Conservation (phyloP, 2,888 invertebrate species). For the Deroplatys truncata region DNA sequence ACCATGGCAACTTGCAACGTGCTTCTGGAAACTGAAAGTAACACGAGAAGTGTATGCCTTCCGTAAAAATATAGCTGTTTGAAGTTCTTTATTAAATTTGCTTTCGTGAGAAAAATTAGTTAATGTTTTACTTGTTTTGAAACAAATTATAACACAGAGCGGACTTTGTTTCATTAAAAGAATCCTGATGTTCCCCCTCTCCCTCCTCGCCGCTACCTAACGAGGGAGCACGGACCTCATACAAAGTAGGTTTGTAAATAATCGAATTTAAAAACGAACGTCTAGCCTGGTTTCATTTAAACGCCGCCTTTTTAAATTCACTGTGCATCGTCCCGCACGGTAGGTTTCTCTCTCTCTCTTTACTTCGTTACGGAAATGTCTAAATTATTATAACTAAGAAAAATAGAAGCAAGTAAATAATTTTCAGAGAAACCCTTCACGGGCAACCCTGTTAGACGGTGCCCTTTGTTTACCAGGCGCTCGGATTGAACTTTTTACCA, state of each 20-base stretch:
- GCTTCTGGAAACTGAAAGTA: not conserved
- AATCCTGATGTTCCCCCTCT: slow-evolving; percentile 13
- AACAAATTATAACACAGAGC: slow-evolving; percentile 23
- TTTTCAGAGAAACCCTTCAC: not conserved
- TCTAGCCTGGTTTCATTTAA: slow-evolving; percentile 12
- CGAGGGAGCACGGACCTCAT: slow-evolving; percentile 14
- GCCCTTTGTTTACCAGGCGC: not conserved
- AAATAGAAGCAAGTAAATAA: slow-evolving; percentile 9
- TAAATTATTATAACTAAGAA: slow-evolving; percentile 15
- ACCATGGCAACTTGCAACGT: not conserved
- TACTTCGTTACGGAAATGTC: slow-evolving; percentile 1
- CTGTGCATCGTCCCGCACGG: not conserved
- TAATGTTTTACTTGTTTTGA: slow-evolving; percentile 28
- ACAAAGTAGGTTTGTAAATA: slow-evolving; percentile 16
- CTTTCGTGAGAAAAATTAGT: slow-evolving; percentile 26
- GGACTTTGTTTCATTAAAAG: slow-evolving; percentile 30
- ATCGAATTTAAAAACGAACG: slow-evolving; percentile 19
- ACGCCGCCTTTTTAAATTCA: slow-evolving; percentile 10
- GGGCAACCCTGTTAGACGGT: not conserved
- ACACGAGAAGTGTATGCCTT: not conserved
- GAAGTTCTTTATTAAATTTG: slow-evolving; percentile 27
- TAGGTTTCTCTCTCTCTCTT: not conserved
- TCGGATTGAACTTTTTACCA: not conserved
- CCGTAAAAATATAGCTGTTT: not conserved
- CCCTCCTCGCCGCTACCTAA: not conserved